A percentile compares a stretch with the other conserved stretches of the same genome.
phyloP scores from a whole-genome alignment of 37 sponge, comb jelly and placozoan genomes.

The Ephydatia muelleri region DNA sequence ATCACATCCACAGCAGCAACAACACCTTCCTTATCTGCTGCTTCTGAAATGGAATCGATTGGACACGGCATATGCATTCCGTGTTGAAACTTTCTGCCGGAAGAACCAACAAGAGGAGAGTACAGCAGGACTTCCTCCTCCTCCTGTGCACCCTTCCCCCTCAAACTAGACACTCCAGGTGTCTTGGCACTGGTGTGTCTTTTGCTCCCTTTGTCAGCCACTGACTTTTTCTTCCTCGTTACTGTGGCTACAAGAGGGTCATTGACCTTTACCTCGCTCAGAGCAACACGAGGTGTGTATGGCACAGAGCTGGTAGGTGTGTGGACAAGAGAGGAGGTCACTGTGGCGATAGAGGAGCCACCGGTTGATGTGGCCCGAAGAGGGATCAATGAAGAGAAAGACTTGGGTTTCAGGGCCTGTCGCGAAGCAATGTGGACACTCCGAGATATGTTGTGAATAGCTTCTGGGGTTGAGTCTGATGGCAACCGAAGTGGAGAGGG shows the following conservation, averaged over 20 bases:
- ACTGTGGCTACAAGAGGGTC: no score
- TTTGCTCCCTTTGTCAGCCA: neutral
- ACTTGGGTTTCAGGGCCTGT: neutral
- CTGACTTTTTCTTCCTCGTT: neutral
- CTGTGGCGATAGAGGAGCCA: neutral
- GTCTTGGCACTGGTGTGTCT: neutral
- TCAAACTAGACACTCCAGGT: neutral
- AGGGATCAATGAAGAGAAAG: conserved; percentile 6
- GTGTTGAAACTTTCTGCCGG: neutral
- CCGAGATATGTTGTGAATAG: conserved; percentile 49
- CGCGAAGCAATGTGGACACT: conserved; percentile 26
- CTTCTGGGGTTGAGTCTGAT: conserved; percentile 68
- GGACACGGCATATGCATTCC: neutral
- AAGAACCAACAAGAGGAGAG: neutral
- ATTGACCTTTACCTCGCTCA: neutral
- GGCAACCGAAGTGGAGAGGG: neutral
- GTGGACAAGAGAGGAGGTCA: conserved; percentile 3
- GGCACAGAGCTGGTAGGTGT: neutral
- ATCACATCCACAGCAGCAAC: neutral
- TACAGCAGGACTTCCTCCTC: neutral
- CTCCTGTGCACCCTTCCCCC: neutral
- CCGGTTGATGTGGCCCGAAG: neutral
- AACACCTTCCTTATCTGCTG: neutral
- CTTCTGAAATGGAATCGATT: neutral
- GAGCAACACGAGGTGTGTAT: neutral